Percentiles rank a stretch among this genome's conserved stretches.
phyloP scores from a whole-genome alignment of 2,113 vertebrate genomes.

The Cyprinodon variegatus region DNA sequence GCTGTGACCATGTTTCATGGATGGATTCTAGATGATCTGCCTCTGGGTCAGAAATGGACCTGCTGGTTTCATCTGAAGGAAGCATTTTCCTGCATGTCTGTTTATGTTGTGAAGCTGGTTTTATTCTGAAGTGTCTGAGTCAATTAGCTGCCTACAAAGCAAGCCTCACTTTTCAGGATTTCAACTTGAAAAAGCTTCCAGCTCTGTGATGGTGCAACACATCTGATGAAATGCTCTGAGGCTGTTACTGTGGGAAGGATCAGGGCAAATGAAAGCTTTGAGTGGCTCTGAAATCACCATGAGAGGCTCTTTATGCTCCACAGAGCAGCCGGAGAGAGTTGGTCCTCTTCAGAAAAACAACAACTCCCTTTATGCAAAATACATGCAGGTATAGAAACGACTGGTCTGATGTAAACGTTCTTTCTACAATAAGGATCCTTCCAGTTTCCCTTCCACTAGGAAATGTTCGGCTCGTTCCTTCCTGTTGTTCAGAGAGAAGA shows the following conservation, averaged over 20 bases:
- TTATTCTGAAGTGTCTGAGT: not conserved
- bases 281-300: not conserved
- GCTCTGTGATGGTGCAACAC: not conserved
- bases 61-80: no score
- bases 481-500: constrained; percentile 10
- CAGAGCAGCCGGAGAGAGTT: not conserved
- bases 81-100: no score
- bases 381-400: not conserved
- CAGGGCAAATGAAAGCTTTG: no score
- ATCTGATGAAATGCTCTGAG: not conserved
- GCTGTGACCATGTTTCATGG: not conserved
- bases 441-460: not conserved
- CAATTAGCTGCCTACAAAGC: not conserved
- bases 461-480: constrained; percentile 18
- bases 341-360: not conserved
- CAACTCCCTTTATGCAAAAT: not conserved
- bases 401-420: not conserved
- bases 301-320: not conserved
- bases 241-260: no score
- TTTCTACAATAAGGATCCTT: no score
- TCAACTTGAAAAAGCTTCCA: not conserved
- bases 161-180: not conserved
- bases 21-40: not conserved
- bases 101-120: no score
- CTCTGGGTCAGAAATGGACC: no score